Base-by-base conservation (phyloP, 2,797 vertebrate genomes). In the Parauchenoglanis ngamensis region DNA sequence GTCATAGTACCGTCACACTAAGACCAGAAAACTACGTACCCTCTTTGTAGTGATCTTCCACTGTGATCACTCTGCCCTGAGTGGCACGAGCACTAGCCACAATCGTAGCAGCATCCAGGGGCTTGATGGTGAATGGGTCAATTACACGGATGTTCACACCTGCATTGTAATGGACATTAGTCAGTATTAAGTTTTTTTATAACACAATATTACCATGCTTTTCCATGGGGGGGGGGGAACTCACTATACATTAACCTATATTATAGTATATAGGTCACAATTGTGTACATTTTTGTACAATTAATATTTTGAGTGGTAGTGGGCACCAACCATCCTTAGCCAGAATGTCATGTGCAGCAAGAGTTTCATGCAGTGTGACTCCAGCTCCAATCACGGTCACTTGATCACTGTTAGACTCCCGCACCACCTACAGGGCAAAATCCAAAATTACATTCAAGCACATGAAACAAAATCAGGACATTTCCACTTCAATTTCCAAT, bases 1-100 rank as follows among this genome's bases (percentile, higher is more conserved):
- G 46, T 52, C 17, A 52, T 1, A 68, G 81, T n/a, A 67, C 25
- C 8, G 8, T 31, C 17, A 49, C 25, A 44, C 23, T 1, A 63
- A 35, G 13, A 46, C 28, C 70, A 40, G 13, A 31, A 78, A 75
- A 28, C 7, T 19, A 19, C 94, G 44, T 79, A 97, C 97, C 97
- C 93, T 98, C 97, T 90, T 91, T 95, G 92, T 97, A 97, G 90
- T 98, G 97, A 91, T 98, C 97, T 91, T 98, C 97, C 72, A 98
- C 97, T 0, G 97, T 98, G 90, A 98, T 96, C 84, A 98, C 95
- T 8, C 89, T 94, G 49, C 97, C 97, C 0, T 94, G 91, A 12
- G 97, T 97, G 82, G 95, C 96, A 92, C 89, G 94, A 54, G 97
- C 97, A 88, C 89, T 96, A 10, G 93, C 49, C 87, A 98, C 81